These are phyloP conservation scores for Drosophila gunungcola DNA, from an alignment of 1,140 invertebrate genomes.

Conservation along the genomic window DNA sequence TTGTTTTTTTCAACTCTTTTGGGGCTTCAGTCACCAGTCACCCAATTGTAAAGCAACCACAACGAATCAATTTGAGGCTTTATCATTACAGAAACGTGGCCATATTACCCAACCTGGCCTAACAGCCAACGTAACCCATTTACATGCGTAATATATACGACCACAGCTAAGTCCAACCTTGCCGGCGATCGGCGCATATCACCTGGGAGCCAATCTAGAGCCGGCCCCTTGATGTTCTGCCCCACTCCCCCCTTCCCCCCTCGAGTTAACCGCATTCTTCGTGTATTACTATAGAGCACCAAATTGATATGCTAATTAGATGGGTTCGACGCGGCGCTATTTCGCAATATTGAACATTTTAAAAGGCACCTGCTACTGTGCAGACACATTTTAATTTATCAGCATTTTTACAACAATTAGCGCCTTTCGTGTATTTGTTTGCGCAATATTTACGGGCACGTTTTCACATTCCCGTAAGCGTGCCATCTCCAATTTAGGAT, in stretches of 20 bases:
- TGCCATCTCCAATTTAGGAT: slow-evolving; percentile 40
- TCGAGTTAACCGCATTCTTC: slow-evolving; percentile 36
- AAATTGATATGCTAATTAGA: slow-evolving; percentile 64
- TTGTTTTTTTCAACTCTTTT: slow-evolving; percentile 5
- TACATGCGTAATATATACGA: slow-evolving; percentile 42
- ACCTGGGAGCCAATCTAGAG: slow-evolving; percentile 23
- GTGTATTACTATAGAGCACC: slow-evolving; percentile 17
- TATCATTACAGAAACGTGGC: slow-evolving; percentile 29
- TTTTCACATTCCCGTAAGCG: slow-evolving; percentile 66
- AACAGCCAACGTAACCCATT: slow-evolving; percentile 44
- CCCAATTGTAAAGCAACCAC: slow-evolving; percentile 2
- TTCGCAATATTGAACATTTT: slow-evolving; percentile 28
- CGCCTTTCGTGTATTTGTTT: slow-evolving; percentile 45
- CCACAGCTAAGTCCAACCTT: slow-evolving; percentile 24
- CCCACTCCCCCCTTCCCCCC: slow-evolving; percentile 2
- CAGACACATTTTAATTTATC: slow-evolving; percentile 26
- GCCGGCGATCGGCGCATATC: slow-evolving; percentile 17
- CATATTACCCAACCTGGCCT: slow-evolving; percentile 45
- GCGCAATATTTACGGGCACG: slow-evolving; percentile 52
- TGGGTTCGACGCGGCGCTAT: slow-evolving; percentile 13
- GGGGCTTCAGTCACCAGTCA: slow-evolving; percentile 12
- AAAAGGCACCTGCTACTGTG: slow-evolving; percentile 6
- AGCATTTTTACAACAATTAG: slow-evolving; percentile 62
- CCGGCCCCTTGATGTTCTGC: slow-evolving; percentile 28
- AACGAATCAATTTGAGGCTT: slow-evolving; percentile 14